Evolutionary conservation across 2,797 vertebrate genomes (phyloP).

Genomic region (Chromis chromis): DNA sequence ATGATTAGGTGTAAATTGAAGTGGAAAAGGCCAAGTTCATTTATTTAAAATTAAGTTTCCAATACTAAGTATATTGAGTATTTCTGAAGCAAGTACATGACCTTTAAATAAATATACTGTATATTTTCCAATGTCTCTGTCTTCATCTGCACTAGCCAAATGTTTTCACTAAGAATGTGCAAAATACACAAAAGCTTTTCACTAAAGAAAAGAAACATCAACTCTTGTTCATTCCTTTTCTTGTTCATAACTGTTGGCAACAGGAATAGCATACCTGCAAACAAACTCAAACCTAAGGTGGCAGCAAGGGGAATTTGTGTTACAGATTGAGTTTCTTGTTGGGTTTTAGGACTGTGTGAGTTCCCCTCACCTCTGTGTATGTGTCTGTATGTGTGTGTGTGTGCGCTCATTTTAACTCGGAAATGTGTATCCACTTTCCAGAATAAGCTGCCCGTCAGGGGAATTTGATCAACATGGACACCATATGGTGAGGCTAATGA

Average conservation of each 20-base stretch:
- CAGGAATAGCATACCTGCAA: slow-evolving; percentile 15
- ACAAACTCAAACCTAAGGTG: slow-evolving; percentile 35
- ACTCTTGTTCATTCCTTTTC: slow-evolving; percentile 20
- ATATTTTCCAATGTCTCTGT: too few species aligned
- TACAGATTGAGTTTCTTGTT: slow-evolving; percentile 52
- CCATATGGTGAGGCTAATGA: slow-evolving; percentile 74
- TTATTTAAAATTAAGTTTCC: too few species aligned
- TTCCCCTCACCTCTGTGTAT: slow-evolving; percentile 3
- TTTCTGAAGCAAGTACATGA: not conserved
- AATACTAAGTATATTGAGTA: too few species aligned
- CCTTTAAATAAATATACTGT: too few species aligned
- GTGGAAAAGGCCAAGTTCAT: too few species aligned
- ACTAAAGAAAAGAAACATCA: slow-evolving; percentile 25
- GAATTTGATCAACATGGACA: slow-evolving; percentile 64
- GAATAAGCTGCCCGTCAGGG: slow-evolving; percentile 42
- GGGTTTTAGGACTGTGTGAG: slow-evolving; percentile 18
- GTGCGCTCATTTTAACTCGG: slow-evolving; percentile 16
- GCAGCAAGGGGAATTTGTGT: slow-evolving; percentile 40
- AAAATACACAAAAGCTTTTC: slow-evolving; percentile 23
- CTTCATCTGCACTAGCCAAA: not conserved
- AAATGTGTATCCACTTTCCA: slow-evolving; percentile 26
- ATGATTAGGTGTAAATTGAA: too few species aligned
- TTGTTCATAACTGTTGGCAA: slow-evolving; percentile 41
- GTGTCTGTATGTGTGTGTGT: slow-evolving; percentile 11
- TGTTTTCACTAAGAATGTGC: not conserved